Conservation (phyloP, 2,888 invertebrate genomes). For the Falcaria lacertinaria region DNA sequence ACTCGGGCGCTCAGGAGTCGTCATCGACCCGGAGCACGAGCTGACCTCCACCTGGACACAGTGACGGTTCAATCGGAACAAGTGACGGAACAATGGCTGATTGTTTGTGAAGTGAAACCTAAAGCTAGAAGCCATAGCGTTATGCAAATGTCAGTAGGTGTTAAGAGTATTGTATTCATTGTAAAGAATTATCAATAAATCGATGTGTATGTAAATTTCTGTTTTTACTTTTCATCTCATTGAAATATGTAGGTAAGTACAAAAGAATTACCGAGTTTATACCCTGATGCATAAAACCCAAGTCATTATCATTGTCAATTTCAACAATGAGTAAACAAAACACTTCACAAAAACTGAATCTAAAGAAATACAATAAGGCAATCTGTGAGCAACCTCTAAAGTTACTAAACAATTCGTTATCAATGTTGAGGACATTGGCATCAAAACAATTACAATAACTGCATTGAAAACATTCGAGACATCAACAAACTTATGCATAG, state of each 20-base stretch:
- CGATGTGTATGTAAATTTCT: slow-evolving; percentile 7
- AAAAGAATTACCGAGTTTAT: background rate
- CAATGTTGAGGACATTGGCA: background rate
- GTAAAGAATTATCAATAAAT: slow-evolving; percentile 17
- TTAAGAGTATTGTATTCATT: slow-evolving; percentile 36
- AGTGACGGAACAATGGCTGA: slow-evolving; percentile 26
- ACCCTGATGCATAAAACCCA: background rate
- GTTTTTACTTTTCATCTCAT: background rate
- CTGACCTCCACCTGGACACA: slow-evolving; percentile 15
- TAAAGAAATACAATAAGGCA: background rate
- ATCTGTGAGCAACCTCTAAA: background rate
- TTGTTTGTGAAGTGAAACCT: slow-evolving; percentile 42
- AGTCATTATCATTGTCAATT: background rate
- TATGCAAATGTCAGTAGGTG: slow-evolving; percentile 32
- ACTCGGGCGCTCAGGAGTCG: slow-evolving; percentile 14
- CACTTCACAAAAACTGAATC: background rate
- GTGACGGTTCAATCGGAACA: slow-evolving; percentile 19
- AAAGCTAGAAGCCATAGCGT: slow-evolving; percentile 32
- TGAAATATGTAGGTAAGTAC: slow-evolving; percentile 1
- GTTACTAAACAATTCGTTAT: background rate
- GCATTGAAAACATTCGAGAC: background rate
- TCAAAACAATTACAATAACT: background rate
- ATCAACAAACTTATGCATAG: background rate
- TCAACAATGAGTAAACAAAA: background rate
- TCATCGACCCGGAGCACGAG: background rate